phyloP scores from a whole-genome alignment of 2,113 vertebrate species.

The Bubo scandiacus region DNA sequence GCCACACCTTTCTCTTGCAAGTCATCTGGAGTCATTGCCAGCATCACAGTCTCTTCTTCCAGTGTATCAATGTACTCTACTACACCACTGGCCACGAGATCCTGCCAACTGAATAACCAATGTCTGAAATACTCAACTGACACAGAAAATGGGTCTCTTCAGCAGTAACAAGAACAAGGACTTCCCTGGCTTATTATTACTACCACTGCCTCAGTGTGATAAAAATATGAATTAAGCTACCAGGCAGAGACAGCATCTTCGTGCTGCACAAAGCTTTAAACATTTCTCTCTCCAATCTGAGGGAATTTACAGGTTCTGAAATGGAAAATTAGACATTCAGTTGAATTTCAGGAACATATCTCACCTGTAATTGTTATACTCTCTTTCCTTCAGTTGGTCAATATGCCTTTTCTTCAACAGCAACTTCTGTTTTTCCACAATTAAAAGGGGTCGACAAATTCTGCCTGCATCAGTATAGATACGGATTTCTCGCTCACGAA shows the following conservation, averaged over 20 bases:
- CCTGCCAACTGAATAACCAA: constrained; percentile 88
- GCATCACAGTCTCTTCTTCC: constrained; percentile 98
- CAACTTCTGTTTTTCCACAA: constrained; percentile 97
- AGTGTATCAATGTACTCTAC: constrained; percentile 97
- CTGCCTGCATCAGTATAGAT: constrained; percentile 97
- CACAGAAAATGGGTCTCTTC: neutral
- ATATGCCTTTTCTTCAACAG: constrained; percentile 96
- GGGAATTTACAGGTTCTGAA: neutral
- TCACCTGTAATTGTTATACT: constrained; percentile 99
- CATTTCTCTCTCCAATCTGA: neutral
- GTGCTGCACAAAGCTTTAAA: neutral
- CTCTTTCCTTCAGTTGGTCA: constrained; percentile 95
- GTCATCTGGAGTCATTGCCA: constrained; percentile 98
- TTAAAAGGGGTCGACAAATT: constrained; percentile 94
- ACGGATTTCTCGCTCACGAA: constrained; percentile 94
- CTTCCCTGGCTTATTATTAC: neutral
- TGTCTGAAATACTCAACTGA: neutral
- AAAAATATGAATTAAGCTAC: neutral
- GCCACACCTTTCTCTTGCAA: constrained; percentile 98
- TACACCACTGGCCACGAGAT: constrained; percentile 95
- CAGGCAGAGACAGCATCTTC: neutral
- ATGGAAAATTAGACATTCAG: neutral
- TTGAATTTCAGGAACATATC: neutral
- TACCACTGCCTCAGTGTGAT: neutral
- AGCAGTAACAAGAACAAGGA: neutral